These are phyloP conservation scores for Falco novaeseelandiae DNA, from an alignment of 2,797 vertebrate species.

Conservation along the genomic window DNA sequence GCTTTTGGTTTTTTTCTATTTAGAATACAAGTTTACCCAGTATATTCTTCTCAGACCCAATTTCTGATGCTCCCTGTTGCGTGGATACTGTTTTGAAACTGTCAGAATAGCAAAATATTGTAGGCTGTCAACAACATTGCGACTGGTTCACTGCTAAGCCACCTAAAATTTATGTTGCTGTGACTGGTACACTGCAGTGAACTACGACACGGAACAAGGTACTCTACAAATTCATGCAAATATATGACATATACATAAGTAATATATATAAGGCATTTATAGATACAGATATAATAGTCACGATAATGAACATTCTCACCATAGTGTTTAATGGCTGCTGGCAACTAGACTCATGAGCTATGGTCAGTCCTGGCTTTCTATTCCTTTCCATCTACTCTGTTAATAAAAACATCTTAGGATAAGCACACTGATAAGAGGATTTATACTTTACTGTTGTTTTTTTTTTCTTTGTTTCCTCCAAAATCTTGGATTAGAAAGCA, in stretches of 20 bases:
- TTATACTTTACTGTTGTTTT: neutral
- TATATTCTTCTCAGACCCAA: neutral
- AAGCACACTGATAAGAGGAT: neutral
- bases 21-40: neutral
- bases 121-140: neutral
- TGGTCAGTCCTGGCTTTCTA: neutral
- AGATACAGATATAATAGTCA: neutral
- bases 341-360: neutral
- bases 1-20: neutral
- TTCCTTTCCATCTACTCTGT: neutral
- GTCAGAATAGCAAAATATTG: neutral
- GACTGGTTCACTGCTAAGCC: neutral
- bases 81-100: neutral
- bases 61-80: neutral
- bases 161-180: neutral
- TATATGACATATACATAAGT: neutral
- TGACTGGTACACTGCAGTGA: neutral
- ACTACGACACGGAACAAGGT: neutral
- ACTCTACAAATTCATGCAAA: neutral
- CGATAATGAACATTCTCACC: neutral
- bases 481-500: neutral
- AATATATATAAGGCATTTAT: neutral
- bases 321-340: neutral
- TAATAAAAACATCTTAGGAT: neutral
- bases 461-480: accelerated